Percentiles rank a stretch among this genome's conserved stretches.
phyloP scores from a whole-genome alignment of 2,797 vertebrate species.

The Gorsachius magnificus region DNA sequence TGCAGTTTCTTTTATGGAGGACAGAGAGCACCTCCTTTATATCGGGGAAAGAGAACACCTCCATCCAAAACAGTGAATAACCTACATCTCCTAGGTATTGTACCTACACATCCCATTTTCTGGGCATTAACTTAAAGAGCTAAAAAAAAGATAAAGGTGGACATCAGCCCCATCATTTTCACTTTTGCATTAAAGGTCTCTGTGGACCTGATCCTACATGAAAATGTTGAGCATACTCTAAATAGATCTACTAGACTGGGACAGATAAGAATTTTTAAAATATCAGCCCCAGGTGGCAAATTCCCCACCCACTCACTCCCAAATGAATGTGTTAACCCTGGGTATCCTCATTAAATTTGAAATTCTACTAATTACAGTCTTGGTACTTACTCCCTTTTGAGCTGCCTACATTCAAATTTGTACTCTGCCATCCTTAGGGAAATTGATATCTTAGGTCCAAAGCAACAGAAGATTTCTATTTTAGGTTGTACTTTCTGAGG shows the following conservation, averaged over 20 bases:
- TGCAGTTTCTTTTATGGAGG: background rate
- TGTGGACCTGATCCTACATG: background rate
- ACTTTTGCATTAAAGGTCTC: background rate
- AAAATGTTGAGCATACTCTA: background rate
- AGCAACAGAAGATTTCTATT: background rate
- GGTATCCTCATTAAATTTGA: background rate
- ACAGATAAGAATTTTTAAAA: background rate
- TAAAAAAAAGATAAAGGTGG: background rate
- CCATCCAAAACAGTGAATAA: background rate
- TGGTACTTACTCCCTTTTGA: background rate
- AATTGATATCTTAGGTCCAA: background rate
- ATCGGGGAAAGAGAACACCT: background rate
- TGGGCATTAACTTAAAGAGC: background rate
- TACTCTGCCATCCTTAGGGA: background rate
- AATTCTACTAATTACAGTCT: background rate
- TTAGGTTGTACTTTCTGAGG: background rate
- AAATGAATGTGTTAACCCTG: background rate
- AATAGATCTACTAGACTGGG: background rate
- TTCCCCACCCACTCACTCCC: rapidly evolving
- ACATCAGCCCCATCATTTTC: background rate
- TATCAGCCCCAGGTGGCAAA: background rate
- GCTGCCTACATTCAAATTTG: background rate
- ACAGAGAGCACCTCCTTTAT: background rate
- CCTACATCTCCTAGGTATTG: too few relatives aligned
- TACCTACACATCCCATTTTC: background rate